Base-by-base conservation (phyloP, 2,113 vertebrate genomes). In the Rhinogobius similis region DNA sequence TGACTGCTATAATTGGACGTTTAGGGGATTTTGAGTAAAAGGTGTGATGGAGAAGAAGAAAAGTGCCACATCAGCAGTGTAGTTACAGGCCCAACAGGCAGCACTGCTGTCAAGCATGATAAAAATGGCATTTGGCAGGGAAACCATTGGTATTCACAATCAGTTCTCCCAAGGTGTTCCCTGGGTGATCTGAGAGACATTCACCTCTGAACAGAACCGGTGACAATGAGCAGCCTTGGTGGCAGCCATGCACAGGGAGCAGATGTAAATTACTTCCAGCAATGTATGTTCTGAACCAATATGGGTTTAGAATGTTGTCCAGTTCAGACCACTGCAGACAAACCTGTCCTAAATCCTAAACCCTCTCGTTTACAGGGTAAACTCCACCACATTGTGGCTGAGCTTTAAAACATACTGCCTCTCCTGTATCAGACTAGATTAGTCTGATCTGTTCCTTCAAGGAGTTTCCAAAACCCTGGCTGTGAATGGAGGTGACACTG, bases 1-100 rank as follows among this genome's bases (percentile, higher is more conserved):
- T 76, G 62, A 79, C 75, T 77, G 70, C 70, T 71, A 65, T 87
- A 88, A 87, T 90, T 91, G 82, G 84, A 81, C 72, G 70, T 89
- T 85, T 20, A 86, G 87, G 84, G 86, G 86, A 50, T 61, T 83
- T 75, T 71, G 74, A 83, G 75, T 76, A 32, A 66, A 79, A 88
- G 78, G 86, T 89, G 84, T 90, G 86, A 90, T 81, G 82, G 9
- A 61, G 29, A 20, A n/a, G 24, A 16, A 29, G 55, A 26, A 58
- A 55, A 29, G 55, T 58, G 55, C 5, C 26, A 58, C 26, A 27
- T 32, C 18, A n/a, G 18, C 58, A 27, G 55, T 38, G 58, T 61
- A 10, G 29, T 61, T 61, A 36, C 29, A n/a, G 14, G 27, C 27
- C 18, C 56, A 20, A 6, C 20, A 16, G 32, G 18, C 32, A 38